Conservation (phyloP, 1,140 invertebrate genomes). For the Drosophila nigromelanica region DNA sequence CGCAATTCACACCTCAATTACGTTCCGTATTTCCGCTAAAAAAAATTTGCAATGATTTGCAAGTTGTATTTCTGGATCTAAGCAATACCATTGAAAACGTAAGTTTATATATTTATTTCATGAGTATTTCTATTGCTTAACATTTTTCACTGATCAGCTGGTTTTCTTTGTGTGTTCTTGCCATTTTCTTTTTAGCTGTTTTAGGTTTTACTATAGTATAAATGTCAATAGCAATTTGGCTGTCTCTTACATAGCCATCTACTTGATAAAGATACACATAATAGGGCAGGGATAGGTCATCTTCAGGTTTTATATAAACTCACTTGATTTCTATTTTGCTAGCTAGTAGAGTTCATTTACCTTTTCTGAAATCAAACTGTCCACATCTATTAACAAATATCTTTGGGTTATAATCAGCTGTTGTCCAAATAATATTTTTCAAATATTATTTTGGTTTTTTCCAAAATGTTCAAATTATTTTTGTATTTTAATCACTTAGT, state of each 20-base stretch:
- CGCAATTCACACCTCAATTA: conserved; percentile 16
- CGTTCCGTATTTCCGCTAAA: not conserved
- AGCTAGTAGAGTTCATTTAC: conserved; percentile 30
- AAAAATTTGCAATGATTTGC: conserved; percentile 3
- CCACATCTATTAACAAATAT: not conserved
- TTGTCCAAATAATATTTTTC: not conserved
- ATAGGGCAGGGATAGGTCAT: not conserved
- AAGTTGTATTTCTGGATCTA: conserved; percentile 7
- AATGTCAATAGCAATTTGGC: conserved; percentile 17
- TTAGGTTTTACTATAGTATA: not conserved
- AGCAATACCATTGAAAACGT: not conserved
- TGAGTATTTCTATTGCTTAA: not conserved
- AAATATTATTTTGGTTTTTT: not conserved
- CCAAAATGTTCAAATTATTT: conserved; percentile 4
- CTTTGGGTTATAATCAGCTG: conserved; percentile 31
- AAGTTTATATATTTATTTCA: not conserved
- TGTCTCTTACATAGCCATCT: too few relatives aligned
- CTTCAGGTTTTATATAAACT: not conserved
- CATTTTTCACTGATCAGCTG: conserved; percentile 4
- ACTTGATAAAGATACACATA: not conserved
- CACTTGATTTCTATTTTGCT: not conserved
- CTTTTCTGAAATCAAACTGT: conserved; percentile 18
- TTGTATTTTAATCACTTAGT: conserved; percentile 23
- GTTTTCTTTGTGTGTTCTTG: not conserved
- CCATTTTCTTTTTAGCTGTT: not conserved